A percentile compares a stretch with the other conserved stretches of the same genome.
Evolutionary conservation across 2,113 vertebrate genomes (phyloP).

Genomic region (Seriola quinqueradiata): DNA sequence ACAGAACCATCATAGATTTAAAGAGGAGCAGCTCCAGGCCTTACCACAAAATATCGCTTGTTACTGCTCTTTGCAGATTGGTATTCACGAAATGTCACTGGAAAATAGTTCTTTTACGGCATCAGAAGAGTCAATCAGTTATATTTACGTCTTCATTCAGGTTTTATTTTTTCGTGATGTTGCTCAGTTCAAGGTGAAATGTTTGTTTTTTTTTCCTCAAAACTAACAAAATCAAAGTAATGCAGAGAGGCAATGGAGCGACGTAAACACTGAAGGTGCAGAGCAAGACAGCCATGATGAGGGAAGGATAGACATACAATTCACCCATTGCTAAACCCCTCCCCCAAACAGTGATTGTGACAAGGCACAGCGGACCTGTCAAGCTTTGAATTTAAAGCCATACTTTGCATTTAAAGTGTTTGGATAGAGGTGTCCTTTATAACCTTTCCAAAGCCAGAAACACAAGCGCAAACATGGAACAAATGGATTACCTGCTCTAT

Average conservation of each 20-base stretch:
- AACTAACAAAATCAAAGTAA: constrained; percentile 16
- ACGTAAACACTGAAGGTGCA: background rate
- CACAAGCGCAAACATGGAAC: background rate
- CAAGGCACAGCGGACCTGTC: background rate
- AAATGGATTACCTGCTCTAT: background rate
- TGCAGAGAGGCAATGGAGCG: background rate
- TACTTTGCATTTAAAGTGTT: constrained; percentile 4
- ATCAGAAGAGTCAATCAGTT: constrained; percentile 16
- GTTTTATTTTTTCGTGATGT: constrained; percentile 8
- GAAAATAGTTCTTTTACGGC: constrained; percentile 53
- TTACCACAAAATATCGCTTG: constrained; percentile 53
- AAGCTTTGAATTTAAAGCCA: constrained; percentile 5
- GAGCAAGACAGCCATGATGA: background rate
- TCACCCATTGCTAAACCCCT: constrained; percentile 10
- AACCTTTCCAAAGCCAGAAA: background rate
- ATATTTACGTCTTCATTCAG: constrained; percentile 30
- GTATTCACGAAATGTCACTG: constrained; percentile 68
- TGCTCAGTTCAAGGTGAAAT: constrained; percentile 23
- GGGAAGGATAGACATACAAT: background rate
- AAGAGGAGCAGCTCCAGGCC: constrained; percentile 35
- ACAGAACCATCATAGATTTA: constrained; percentile 30
- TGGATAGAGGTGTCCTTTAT: background rate
- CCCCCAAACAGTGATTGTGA: constrained; percentile 2
- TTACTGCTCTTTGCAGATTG: constrained; percentile 52
- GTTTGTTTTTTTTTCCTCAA: background rate